These are phyloP conservation scores for Champsocephalus esox DNA, from an alignment of 2,797 vertebrate species.

Conservation along the genomic window DNA sequence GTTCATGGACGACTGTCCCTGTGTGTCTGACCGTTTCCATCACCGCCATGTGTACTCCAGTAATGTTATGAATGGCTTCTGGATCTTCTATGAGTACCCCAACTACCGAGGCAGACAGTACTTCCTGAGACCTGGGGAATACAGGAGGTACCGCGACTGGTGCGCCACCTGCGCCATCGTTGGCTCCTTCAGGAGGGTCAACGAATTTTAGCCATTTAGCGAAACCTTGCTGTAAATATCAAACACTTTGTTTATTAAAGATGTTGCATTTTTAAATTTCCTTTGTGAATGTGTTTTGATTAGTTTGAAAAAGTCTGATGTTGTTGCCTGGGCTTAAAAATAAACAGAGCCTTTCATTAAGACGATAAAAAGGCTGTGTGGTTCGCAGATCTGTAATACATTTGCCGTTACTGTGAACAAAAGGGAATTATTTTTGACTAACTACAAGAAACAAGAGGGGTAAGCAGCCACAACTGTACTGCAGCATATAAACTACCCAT, in stretches of 20 bases:
- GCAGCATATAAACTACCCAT: constrained; percentile 16
- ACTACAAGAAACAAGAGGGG: not conserved
- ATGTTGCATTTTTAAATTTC: constrained; percentile 78
- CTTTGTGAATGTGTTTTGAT: constrained; percentile 53
- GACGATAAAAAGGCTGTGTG: constrained; percentile 2
- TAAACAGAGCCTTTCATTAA: not conserved
- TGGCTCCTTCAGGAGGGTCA: constrained; percentile 87
- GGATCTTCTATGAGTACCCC: constrained; percentile 89
- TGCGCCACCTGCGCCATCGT: constrained; percentile 86
- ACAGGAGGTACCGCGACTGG: constrained; percentile 87
- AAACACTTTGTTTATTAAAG: constrained; percentile 82
- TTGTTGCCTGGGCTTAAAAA: not conserved
- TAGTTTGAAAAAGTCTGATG: constrained; percentile 22
- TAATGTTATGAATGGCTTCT: constrained; percentile 87
- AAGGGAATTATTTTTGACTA: not conserved
- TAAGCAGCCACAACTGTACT: constrained; percentile 1
- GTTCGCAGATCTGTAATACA: not conserved
- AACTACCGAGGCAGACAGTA: constrained; percentile 87
- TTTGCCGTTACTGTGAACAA: constrained; percentile 14
- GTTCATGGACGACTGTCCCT: constrained; percentile 87
- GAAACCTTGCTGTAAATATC: constrained; percentile 81
- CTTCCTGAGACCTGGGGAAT: constrained; percentile 85
- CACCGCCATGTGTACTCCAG: constrained; percentile 87
- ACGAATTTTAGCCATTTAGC: constrained; percentile 82
- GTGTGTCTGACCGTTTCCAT: constrained; percentile 88